Evolutionary conservation across 1,140 invertebrate genomes (phyloP).

Genomic region (Cecropterus lyciades): DNA sequence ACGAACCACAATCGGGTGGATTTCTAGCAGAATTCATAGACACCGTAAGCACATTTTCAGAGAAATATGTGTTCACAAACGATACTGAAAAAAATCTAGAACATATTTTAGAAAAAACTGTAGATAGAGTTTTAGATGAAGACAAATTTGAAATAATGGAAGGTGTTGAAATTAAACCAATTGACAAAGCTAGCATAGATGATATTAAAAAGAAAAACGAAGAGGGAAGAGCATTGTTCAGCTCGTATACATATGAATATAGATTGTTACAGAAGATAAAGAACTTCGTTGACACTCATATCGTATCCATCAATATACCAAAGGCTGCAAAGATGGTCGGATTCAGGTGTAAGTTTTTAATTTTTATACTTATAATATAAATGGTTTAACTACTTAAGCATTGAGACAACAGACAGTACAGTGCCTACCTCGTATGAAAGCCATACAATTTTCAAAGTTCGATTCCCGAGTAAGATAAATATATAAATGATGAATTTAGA

Average conservation of each 20-base stretch:
- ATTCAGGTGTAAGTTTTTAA: constrained; percentile 82
- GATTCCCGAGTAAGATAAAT: no score
- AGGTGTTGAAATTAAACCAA: constrained; percentile 69
- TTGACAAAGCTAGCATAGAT: constrained; percentile 37
- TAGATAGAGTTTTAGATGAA: constrained; percentile 60
- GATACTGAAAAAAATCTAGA: constrained; percentile 62
- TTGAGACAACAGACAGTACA: no score
- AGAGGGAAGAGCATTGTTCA: constrained; percentile 68
- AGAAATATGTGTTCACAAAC: constrained; percentile 62
- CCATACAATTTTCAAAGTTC: no score
- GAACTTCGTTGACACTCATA: constrained; percentile 79
- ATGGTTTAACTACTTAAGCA: no score
- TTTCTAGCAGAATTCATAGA: constrained; percentile 57
- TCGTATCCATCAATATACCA: constrained; percentile 83
- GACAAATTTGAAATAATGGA: constrained; percentile 69
- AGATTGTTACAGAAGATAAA: constrained; percentile 74
- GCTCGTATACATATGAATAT: constrained; percentile 74
- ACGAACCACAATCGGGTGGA: constrained; percentile 38
- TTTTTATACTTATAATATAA: not conserved
- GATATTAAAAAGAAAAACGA: constrained; percentile 35
- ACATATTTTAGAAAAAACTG: constrained; percentile 57
- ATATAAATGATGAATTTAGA: no score
- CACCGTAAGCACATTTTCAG: constrained; percentile 56
- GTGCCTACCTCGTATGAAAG: no score
- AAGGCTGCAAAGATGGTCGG: constrained; percentile 84